phyloP scores from a whole-genome alignment of 1,140 invertebrate species.

The Drosophila sp. region DNA sequence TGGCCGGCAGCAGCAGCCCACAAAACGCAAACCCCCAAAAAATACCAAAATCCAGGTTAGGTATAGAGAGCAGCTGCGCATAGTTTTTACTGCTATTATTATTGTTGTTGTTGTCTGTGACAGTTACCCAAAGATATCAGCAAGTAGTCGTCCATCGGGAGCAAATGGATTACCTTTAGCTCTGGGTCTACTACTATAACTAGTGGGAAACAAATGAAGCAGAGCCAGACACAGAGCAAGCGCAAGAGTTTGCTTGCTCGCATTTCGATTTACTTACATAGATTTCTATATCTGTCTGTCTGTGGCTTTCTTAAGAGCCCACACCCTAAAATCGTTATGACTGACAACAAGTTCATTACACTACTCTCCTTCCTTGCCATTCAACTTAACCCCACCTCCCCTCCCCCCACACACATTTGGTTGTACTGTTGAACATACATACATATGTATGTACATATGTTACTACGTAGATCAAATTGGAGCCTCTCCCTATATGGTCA shows the following conservation, averaged over 20 bases:
- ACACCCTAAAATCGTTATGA: constrained; percentile 67
- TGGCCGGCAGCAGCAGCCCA: constrained; percentile 28
- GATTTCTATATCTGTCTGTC: constrained; percentile 33
- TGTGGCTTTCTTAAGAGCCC: constrained; percentile 67
- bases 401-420: constrained; percentile 24
- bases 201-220: constrained; percentile 63
- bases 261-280: constrained; percentile 38
- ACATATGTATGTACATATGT: neutral
- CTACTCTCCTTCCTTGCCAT: constrained; percentile 24
- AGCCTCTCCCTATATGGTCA: constrained; percentile 38
- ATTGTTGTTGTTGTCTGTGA: constrained; percentile 53
- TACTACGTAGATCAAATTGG: constrained; percentile 13
- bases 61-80: constrained; percentile 67
- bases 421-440: neutral
- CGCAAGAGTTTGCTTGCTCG: too few relatives aligned
- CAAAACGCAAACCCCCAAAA: constrained; percentile 31
- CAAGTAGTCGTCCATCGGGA: constrained; percentile 38
- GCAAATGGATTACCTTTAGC: constrained; percentile 75
- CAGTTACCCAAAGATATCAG: constrained; percentile 71
- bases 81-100: constrained; percentile 53
- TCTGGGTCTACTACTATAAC: constrained; percentile 11
- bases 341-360: constrained; percentile 81
- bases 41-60: constrained; percentile 34
- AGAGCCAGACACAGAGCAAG: constrained; percentile 24
- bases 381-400: constrained; percentile 13